Percentiles rank a stretch among this genome's conserved stretches.
Conservation (phyloP, 2,888 invertebrate genomes). For the Andricus curvator region DNA sequence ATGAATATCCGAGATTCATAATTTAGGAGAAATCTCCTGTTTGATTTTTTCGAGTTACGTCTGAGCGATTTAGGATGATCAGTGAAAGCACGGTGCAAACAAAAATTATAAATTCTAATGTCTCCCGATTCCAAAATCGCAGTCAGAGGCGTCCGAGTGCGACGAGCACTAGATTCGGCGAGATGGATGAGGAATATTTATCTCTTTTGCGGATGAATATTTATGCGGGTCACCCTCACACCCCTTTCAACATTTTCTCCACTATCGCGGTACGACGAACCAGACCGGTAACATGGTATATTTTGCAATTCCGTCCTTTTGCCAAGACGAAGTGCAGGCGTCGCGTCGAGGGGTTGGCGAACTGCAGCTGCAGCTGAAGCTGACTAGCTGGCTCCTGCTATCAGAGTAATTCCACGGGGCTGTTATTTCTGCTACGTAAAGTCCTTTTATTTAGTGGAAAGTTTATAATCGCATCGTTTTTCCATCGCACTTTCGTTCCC, state of each 20-base stretch:
- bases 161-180: slow-evolving; percentile 29
- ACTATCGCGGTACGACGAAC: slow-evolving; percentile 40
- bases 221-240: slow-evolving; percentile 47
- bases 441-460: slow-evolving; percentile 50
- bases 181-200: slow-evolving; percentile 50
- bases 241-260: slow-evolving; percentile 34
- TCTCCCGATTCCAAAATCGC: slow-evolving; percentile 28
- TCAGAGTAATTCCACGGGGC: slow-evolving; percentile 49
- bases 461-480: slow-evolving; percentile 47
- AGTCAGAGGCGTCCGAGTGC: slow-evolving; percentile 30
- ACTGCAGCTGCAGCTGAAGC: slow-evolving; percentile 37
- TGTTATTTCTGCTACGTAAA: slow-evolving; percentile 50
- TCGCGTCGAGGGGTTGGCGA: slow-evolving; percentile 43
- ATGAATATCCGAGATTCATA: neutral
- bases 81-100: neutral
- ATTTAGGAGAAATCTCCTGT: slow-evolving; percentile 5
- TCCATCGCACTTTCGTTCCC: slow-evolving; percentile 16
- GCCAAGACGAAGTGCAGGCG: slow-evolving; percentile 46
- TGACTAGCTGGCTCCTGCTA: slow-evolving; percentile 43
- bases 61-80: slow-evolving; percentile 19
- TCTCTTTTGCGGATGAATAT: slow-evolving; percentile 57
- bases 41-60: slow-evolving; percentile 17
- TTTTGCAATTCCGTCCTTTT: slow-evolving; percentile 44
- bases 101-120: slow-evolving; percentile 41
- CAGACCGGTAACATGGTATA: slow-evolving; percentile 20